Base-by-base conservation (phyloP, 2,797 vertebrate species). In the Rhinichthys osculus region DNA sequence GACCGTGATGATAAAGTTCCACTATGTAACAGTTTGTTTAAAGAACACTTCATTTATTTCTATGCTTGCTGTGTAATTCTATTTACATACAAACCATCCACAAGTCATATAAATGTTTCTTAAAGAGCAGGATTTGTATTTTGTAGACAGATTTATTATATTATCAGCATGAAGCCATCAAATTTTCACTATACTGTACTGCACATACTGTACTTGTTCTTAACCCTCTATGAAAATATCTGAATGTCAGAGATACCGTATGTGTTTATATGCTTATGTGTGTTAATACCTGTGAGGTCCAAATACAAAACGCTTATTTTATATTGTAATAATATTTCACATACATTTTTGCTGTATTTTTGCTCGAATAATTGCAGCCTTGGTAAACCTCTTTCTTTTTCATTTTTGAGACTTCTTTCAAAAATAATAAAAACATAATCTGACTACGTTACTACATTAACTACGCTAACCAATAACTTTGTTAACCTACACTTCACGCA, bases 11-110 rank as follows among this genome's bases (percentile, higher is more conserved):
- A 81, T 54, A 14, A 9, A 27, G 21, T 69, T 52, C 23, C 30
- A 17, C 78, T 66, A 13, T 62, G 27, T 67, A 44, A 33, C 59
- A 40, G 11, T 69, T 21, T 81, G 79, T 81, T 70, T 54, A 81
- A 81, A 30, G 44, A 70, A 52, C 44, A 81, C 19, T 23, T 50
- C 0, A 40, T 69, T 52, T 27, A 17, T 33, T 52, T 69, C 42
- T 7, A 13, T 17, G 19, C 44, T n/a, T 52, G 17, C 19, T 81
- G 8, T 7, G 17, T 16, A 70, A 16, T 52, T 70, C 4, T 54
- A 10, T 21, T 70, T 50, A 50, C 3, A 35, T 81, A 4, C 21
- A 69, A 33, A 81, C 7, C 64, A 69, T 35, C 16, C 21, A 52
- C 44, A 70, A 70, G 70, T 81, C 62, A 35, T 17, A 13, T 9